Conservation (phyloP, 2,797 vertebrate species). For the Carapus acus region DNA sequence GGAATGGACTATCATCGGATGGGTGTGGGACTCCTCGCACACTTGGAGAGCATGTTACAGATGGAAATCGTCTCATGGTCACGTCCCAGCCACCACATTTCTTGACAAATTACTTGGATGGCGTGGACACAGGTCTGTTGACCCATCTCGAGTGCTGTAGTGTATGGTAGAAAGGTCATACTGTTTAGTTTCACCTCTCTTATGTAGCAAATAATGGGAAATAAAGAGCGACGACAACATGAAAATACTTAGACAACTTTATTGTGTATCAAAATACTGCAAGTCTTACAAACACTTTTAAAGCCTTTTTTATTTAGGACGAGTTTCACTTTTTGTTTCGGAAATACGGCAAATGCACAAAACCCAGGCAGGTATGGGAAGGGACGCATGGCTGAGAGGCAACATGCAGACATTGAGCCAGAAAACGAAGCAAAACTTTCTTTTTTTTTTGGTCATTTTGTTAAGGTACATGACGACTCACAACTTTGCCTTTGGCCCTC, state of each 20-base stretch:
- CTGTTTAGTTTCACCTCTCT: too few relatives aligned
- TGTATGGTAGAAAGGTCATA: too few relatives aligned
- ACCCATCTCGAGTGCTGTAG: too few relatives aligned
- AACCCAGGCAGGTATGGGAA: slow-evolving; percentile 36
- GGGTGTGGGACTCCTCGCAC: slow-evolving; percentile 39
- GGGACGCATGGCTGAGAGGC: slow-evolving; percentile 21
- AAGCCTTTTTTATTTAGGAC: slow-evolving; percentile 57
- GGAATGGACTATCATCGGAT: slow-evolving; percentile 6
- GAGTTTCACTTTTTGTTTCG: slow-evolving; percentile 53
- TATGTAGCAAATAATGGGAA: too few relatives aligned
- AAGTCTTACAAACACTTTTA: slow-evolving; percentile 69
- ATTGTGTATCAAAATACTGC: slow-evolving; percentile 82
- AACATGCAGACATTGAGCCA: slow-evolving; percentile 51
- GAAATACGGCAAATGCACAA: slow-evolving; percentile 63
- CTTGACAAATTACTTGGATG: too few relatives aligned
- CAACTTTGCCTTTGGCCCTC: slow-evolving; percentile 21
- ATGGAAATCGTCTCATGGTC: neutral
- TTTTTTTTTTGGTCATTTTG: slow-evolving; percentile 41
- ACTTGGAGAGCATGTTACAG: neutral
- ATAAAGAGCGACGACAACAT: slow-evolving; percentile 43
- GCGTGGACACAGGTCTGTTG: too few relatives aligned
- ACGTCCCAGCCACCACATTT: too few relatives aligned
- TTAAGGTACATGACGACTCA: slow-evolving; percentile 22
- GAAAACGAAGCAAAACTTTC: slow-evolving; percentile 43
- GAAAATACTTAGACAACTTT: slow-evolving; percentile 77